Base-by-base conservation (phyloP, 2,797 vertebrate species). In the Xerus rutilus region DNA sequence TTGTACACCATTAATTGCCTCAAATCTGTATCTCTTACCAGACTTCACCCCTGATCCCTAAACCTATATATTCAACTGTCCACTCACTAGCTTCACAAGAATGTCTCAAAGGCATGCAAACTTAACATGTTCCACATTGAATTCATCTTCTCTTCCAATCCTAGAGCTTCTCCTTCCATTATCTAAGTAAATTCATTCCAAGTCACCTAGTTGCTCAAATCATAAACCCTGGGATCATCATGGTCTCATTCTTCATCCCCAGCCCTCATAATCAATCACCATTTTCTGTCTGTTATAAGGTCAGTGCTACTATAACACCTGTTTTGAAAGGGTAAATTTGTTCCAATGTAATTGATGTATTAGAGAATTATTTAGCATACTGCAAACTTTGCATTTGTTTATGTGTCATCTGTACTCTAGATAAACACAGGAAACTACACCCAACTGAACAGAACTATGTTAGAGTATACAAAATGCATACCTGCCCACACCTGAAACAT, bases 301-400 rank as follows among this genome's bases (percentile, higher is more conserved):
- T 89, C 30, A n/a, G 5, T 69, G 72, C 25, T 90, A 9, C 77
- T 54, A 4, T 25, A 89, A 91, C 54, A 86, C 17, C 64, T 0
- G 1, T 64, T 95, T 85, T 82, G 35, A 93, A 95, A 93, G 43
- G 54, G 30, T 23, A 90, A 62, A 69, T 77, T 9, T 69, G 49
- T 88, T 85, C 43, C 67, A 82, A 57, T n/a, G 45, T 73, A 89
- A 92, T 3, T 86, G 62, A 87, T 39, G 5, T 49, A 82, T 73
- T 65, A 94, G 57, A 7, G 28, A 79, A 87, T 17, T 70, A 89
- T 67, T 92, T 54, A 79, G 49, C 49, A 69, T 23, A 91, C 69
- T n/a, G 49, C 4, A 89, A 91, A 67, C 76, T 90, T 67, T 96
- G 28, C 47, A 81, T 87, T 69, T 81, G 43, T 43, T 94, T 83